phyloP scores from a whole-genome alignment of 1,140 invertebrate genomes.

The Drosophila nannoptera region DNA sequence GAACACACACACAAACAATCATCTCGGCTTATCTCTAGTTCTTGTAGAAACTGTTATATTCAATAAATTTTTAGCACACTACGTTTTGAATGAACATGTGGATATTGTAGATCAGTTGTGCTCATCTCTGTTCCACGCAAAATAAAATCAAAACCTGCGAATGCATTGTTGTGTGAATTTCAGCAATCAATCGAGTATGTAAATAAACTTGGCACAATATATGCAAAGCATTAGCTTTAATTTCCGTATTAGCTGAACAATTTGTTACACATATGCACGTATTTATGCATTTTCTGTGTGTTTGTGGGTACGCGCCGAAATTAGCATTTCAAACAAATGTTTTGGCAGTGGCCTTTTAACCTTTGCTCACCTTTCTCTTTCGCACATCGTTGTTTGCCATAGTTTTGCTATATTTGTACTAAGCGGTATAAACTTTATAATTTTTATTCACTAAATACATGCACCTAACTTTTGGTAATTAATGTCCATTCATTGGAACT shows the following conservation, averaged over 20 bases:
- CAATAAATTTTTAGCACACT: not conserved
- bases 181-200: constrained; percentile 9
- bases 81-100: too few species aligned
- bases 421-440: constrained; percentile 46
- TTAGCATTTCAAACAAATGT: constrained; percentile 31
- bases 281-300: constrained; percentile 5
- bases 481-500: constrained; percentile 15
- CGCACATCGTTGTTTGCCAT: constrained; percentile 63
- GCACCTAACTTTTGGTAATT: constrained; percentile 24
- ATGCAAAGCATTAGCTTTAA: constrained; percentile 27
- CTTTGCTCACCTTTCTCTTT: constrained; percentile 68
- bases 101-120: not conserved
- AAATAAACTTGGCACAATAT: constrained; percentile 47
- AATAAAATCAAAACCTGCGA: too few species aligned
- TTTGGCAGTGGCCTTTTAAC: constrained; percentile 35
- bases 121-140: constrained; percentile 6
- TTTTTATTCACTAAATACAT: constrained; percentile 27
- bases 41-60: not conserved
- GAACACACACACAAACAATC: too few species aligned
- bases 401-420: constrained; percentile 33
- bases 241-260: constrained; percentile 47
- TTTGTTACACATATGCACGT: not conserved
- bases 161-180: too few species aligned
- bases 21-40: too few species aligned
- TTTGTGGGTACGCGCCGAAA: constrained; percentile 17